Conservation (phyloP, 2,113 vertebrate species). For the Atractosteus spatula region DNA sequence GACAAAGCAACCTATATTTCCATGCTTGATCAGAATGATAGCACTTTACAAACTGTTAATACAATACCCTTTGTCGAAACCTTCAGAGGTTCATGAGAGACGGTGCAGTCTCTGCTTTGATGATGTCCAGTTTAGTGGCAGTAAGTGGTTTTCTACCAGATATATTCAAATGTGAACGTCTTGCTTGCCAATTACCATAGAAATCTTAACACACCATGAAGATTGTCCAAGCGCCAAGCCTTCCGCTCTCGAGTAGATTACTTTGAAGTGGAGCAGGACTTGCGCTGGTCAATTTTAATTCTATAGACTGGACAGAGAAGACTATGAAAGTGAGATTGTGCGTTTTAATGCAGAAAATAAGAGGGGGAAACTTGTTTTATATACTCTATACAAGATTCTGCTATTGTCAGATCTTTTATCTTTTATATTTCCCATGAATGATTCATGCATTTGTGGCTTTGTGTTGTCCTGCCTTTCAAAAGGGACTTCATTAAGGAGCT, state of each 20-base stretch:
- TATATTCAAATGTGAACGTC: slow-evolving; percentile 83
- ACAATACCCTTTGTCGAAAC: slow-evolving; percentile 10
- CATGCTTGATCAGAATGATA: slow-evolving; percentile 1
- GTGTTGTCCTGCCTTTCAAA: slow-evolving; percentile 77
- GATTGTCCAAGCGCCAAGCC: slow-evolving; percentile 82
- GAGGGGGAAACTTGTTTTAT: slow-evolving; percentile 85
- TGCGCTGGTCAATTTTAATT: slow-evolving; percentile 87
- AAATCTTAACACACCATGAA: slow-evolving; percentile 93
- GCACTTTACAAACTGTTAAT: background rate
- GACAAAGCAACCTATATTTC: background rate
- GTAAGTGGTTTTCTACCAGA: slow-evolving; percentile 79
- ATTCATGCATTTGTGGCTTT: slow-evolving; percentile 85
- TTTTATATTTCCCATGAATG: slow-evolving; percentile 94
- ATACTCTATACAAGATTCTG: slow-evolving; percentile 83
- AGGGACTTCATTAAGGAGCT: slow-evolving; percentile 82
- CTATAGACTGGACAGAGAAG: slow-evolving; percentile 79
- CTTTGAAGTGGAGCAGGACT: slow-evolving; percentile 91
- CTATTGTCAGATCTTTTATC: slow-evolving; percentile 91
- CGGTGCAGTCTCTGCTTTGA: slow-evolving; percentile 75
- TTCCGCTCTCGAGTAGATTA: slow-evolving; percentile 80
- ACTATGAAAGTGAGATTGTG: slow-evolving; percentile 76
- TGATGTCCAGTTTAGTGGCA: slow-evolving; percentile 81
- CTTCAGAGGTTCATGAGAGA: slow-evolving; percentile 35
- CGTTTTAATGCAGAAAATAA: slow-evolving; percentile 82
- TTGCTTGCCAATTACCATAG: slow-evolving; percentile 85